phyloP scores from a whole-genome alignment of 2,113 vertebrate species.

The Brachirus orientalis region DNA sequence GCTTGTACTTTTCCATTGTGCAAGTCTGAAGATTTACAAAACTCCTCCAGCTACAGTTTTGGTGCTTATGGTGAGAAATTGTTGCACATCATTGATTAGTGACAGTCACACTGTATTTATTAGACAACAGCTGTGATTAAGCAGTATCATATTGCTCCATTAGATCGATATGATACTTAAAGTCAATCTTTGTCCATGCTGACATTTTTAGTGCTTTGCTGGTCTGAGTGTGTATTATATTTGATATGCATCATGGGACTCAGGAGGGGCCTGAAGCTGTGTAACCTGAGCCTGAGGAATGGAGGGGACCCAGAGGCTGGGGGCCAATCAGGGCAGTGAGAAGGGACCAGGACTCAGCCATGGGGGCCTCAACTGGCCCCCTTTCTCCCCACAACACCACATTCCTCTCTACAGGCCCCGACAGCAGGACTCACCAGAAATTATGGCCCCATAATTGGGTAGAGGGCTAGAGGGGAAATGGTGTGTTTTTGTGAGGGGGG shows the following conservation, averaged over 20 bases:
- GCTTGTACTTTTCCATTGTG: slow-evolving; percentile 60
- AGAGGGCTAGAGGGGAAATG: slow-evolving; percentile 28
- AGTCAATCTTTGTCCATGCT: slow-evolving; percentile 53
- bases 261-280: slow-evolving; percentile 57
- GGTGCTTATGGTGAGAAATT: slow-evolving; percentile 6
- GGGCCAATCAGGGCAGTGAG: slow-evolving; percentile 52
- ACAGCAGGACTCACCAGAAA: slow-evolving; percentile 65
- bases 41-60: slow-evolving; percentile 7
- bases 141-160: slow-evolving; percentile 25
- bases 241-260: slow-evolving; percentile 74
- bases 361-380: slow-evolving; percentile 49
- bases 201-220: slow-evolving; percentile 47
- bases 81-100: slow-evolving; percentile 25
- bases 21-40: slow-evolving; percentile 1
- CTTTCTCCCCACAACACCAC: slow-evolving; percentile 65
- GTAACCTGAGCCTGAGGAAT: slow-evolving; percentile 74
- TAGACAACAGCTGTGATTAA: slow-evolving; percentile 37
- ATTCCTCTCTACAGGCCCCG: slow-evolving; percentile 67
- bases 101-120: not conserved
- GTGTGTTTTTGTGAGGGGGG: slow-evolving; percentile 3
- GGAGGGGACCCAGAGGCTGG: slow-evolving; percentile 58
- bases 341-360: slow-evolving; percentile 53
- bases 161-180: no score
- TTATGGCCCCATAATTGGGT: slow-evolving; percentile 69
- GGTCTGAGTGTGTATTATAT: slow-evolving; percentile 50